Base-by-base conservation (phyloP, 1,140 invertebrate genomes). In the Drosophila nigromelanica region DNA sequence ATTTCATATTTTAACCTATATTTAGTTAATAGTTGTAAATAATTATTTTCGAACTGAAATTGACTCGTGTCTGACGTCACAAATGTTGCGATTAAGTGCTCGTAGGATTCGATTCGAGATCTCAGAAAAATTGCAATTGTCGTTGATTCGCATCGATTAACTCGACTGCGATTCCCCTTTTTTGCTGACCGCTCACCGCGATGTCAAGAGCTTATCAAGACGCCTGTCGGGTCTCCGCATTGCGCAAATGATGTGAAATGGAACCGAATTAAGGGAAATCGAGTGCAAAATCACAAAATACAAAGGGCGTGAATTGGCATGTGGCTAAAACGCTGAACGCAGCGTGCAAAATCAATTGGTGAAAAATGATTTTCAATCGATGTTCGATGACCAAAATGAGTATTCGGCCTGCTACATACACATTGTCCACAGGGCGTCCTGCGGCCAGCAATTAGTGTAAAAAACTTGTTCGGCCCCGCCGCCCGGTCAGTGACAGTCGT, bases 131-230 rank as follows among this genome's bases (percentile, higher is more conserved):
- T 27, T 43, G 40, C 55, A 58, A 4, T 14, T 47, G 40, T 33
- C 14, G 14, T 14, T 27, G 58, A n/a, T 63, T 58, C 24, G 56
- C 43, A 58, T 33, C 24, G 21, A 15, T 14, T 39, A 21, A 11
- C 21, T 40, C 42, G 18, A 33, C 33, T 50, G 33, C 35, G n/a
- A 14, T 12, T 30, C 51, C 52, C 42, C 33, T 48, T 40, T 47
- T 24, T 3, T 1, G 27, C 24, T 43, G 21, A 18, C 30, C 21
- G 21, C 21, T 24, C 30, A 15, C 8, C 7, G 4, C 27, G 15
- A 33, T 40, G 68, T 71, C 68, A 54, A 54, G 64, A 61, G 68
- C 42, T 72, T 76, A 76, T 76, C 73, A 61, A 24, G 6, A 27
- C 27, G 35, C 48, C n/a, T 11, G 1, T 24, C 21, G 21, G 21